phyloP scores from a whole-genome alignment of 1,140 invertebrate genomes.

The Dryas iulia region DNA sequence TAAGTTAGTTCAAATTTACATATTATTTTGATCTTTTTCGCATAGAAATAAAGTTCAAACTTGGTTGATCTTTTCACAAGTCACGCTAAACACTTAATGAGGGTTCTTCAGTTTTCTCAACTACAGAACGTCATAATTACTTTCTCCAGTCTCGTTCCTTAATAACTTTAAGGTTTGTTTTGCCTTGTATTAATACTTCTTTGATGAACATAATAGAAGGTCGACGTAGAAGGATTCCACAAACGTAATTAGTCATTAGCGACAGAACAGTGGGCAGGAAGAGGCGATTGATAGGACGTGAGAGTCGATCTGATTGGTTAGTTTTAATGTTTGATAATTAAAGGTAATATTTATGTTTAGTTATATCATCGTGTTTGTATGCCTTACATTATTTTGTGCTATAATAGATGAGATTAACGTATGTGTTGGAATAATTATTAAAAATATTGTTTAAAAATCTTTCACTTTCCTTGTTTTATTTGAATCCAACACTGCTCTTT shows the following conservation, averaged over 20 bases:
- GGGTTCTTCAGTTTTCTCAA: conserved; percentile 40
- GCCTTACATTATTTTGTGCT: too few relatives aligned
- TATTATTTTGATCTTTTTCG: conserved; percentile 31
- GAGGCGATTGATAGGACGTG: conserved; percentile 60
- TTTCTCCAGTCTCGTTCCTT: not conserved
- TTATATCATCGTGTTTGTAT: too few relatives aligned
- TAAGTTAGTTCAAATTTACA: conserved; percentile 21
- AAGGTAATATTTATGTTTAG: not conserved
- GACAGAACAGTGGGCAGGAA: conserved; percentile 62
- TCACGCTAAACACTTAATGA: conserved; percentile 66
- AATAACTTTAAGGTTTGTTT: conserved; percentile 32
- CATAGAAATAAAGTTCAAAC: conserved; percentile 22
- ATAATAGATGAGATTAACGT: too few relatives aligned
- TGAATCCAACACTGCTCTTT: too few relatives aligned
- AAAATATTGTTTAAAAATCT: too few relatives aligned
- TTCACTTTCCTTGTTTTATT: too few relatives aligned
- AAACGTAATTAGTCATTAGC: conserved; percentile 74
- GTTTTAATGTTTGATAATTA: conserved; percentile 2
- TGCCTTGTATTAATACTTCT: conserved; percentile 23
- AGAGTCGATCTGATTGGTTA: conserved; percentile 45
- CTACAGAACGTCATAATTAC: conserved; percentile 45
- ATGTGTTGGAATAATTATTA: too few relatives aligned
- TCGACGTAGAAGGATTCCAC: conserved; percentile 55
- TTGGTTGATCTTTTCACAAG: conserved; percentile 23
- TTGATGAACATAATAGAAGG: conserved; percentile 44